Evolutionary conservation across 2,797 vertebrate genomes (phyloP).

Genomic region (Aplochiton taeniatus): DNA sequence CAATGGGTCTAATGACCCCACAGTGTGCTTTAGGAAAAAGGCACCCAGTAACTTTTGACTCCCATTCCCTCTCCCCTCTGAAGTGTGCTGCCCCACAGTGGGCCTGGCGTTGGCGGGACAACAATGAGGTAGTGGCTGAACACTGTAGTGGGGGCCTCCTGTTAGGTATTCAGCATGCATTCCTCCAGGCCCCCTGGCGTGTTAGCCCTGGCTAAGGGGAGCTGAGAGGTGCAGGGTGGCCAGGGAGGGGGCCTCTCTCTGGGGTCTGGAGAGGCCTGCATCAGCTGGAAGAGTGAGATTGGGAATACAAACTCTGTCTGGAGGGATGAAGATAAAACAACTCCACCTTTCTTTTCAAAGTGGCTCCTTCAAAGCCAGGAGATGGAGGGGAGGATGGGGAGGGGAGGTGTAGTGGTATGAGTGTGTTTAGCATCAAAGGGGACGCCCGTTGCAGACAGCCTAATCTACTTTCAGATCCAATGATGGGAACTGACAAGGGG

Average conservation of each 20-base stretch:
- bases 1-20: too few relatives aligned
- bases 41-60: too few relatives aligned
- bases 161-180: too few relatives aligned
- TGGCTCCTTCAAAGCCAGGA: constrained; percentile 28
- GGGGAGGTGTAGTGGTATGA: constrained; percentile 24
- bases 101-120: constrained; percentile 18
- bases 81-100: constrained; percentile 6
- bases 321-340: too few relatives aligned
- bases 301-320: too few relatives aligned
- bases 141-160: constrained; percentile 34
- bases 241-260: constrained; percentile 9
- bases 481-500: constrained; percentile 57
- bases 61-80: not conserved
- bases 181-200: too few relatives aligned
- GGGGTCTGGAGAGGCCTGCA: too few relatives aligned
- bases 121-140: constrained; percentile 49
- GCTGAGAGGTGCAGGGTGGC: constrained; percentile 38
- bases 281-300: too few relatives aligned
- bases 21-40: too few relatives aligned
- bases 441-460: constrained; percentile 36
- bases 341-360: constrained; percentile 24
- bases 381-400: too few relatives aligned
- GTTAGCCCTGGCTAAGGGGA: too few relatives aligned
- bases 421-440: constrained; percentile 53
- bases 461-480: constrained; percentile 58